Evolutionary conservation across 2,113 vertebrate genomes (phyloP).

Genomic region (Deroptyus accipitrinus): DNA sequence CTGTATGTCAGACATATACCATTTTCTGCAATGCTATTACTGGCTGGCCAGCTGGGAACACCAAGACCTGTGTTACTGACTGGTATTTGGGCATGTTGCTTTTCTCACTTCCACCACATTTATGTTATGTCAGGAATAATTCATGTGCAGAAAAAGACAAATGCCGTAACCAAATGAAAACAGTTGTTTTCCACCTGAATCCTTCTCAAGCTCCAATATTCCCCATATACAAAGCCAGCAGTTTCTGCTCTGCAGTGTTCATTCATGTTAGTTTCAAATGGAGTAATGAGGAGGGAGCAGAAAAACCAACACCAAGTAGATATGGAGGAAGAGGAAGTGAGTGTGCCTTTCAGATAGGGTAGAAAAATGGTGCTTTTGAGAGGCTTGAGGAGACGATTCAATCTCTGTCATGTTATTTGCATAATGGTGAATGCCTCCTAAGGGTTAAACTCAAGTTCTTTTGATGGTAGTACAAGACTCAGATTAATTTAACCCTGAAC

Average conservation of each 20-base stretch:
- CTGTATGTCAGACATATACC: neutral
- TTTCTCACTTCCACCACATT: fast-evolving
- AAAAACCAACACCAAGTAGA: neutral
- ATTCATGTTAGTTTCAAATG: neutral
- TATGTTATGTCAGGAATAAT: neutral
- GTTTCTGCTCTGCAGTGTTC: neutral
- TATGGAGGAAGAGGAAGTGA: neutral
- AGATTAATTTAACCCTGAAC: neutral
- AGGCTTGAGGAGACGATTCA: neutral
- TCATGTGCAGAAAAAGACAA: neutral
- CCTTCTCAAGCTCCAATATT: neutral
- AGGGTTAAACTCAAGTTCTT: neutral
- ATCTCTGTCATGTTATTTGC: neutral
- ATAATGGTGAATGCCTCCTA: neutral
- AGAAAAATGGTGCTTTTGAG: neutral
- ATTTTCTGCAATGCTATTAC: neutral
- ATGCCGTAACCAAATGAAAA: neutral
- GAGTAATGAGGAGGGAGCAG: neutral
- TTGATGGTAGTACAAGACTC: neutral
- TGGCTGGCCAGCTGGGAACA: neutral
- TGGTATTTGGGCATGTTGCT: neutral
- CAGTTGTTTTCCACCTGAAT: neutral
- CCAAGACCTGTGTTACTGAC: neutral
- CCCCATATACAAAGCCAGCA: neutral
- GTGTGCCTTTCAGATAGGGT: neutral